Conservation (phyloP, 2,113 vertebrate genomes). For the Cnemophilus loriae region DNA sequence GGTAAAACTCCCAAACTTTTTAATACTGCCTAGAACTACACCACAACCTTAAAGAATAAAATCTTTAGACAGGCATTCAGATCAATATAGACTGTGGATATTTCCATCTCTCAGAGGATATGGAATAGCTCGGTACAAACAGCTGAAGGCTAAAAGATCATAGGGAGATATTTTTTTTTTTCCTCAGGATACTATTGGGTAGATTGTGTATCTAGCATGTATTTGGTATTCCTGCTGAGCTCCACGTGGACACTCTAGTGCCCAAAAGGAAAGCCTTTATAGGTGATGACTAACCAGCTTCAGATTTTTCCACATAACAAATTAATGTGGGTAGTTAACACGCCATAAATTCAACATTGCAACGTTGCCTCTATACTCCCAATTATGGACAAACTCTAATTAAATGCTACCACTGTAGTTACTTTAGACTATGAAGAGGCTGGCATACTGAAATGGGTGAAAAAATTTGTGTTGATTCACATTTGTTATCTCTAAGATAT, state of each 20-base stretch:
- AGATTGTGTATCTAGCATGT: neutral
- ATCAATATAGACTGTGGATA: neutral
- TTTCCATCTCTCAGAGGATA: neutral
- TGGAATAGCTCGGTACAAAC: neutral
- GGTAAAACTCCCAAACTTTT: neutral
- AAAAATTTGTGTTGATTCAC: neutral
- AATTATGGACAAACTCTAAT: neutral
- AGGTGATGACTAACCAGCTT: neutral
- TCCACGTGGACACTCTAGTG: neutral
- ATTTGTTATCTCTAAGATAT: neutral
- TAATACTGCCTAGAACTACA: neutral
- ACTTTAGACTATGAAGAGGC: neutral
- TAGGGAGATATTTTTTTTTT: neutral
- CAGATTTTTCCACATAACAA: neutral
- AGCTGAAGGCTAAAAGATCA: neutral
- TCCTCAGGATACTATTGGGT: neutral
- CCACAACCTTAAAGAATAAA: neutral
- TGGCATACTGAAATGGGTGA: neutral
- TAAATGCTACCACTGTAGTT: neutral
- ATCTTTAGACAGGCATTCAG: neutral
- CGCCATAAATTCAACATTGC: neutral
- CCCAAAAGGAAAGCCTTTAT: neutral
- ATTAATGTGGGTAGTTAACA: neutral
- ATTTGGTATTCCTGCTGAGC: neutral
- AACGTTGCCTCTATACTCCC: neutral